Base-by-base conservation (phyloP, 2,888 invertebrate genomes). In the Athalia cordata region DNA sequence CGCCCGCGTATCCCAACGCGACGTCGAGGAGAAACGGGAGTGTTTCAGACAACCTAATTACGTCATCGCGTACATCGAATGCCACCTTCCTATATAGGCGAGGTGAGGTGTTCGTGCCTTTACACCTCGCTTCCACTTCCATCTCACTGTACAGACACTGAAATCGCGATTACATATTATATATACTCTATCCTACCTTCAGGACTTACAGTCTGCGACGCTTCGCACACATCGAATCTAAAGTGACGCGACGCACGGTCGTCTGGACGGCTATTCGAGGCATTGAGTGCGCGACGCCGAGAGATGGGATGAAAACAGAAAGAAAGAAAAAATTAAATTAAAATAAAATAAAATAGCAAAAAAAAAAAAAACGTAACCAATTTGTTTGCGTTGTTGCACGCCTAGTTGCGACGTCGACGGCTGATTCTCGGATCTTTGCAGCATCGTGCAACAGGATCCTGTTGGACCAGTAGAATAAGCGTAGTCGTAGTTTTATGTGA, bases 41-140 rank as follows among this genome's bases (percentile, higher is more conserved):
- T 92, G 92, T 91, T 91, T 88, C 88, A 90, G 92, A 92, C 92
- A 92, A 91, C 90, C 91, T 92, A 92, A 92, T 92, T 92, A 91
- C 90, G 86, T 89, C 88, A 87, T 86, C 87, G 86, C 85, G 86
- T 84, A 85, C 79, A 72, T 78, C 76, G 80, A 68, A 77, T 80
- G 78, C 80, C 62, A 68, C 77, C 57, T 45, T 45, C 77, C n/a
- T 52, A 79, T 55, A 65, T 43, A n/a, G 13, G n/a, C 45, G 8
- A n/a, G 9, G 13, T 57, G 59, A 57, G 57, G 72, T 72, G 72
- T 72, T 59, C 49, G 59, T 72, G 72, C 57, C 72, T 57, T 59
- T 57, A 59, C 47, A 72, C 59, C 59, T 72, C 72, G 72, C 29
- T 29, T 29, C 29, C 29, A 29, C 29, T 29, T 29, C 29, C 29